Evolutionary conservation across 2,888 invertebrate species (phyloP), one percentile per base, ranked within the genome.

Genomic region (Monoplex corrugatus): DNA sequence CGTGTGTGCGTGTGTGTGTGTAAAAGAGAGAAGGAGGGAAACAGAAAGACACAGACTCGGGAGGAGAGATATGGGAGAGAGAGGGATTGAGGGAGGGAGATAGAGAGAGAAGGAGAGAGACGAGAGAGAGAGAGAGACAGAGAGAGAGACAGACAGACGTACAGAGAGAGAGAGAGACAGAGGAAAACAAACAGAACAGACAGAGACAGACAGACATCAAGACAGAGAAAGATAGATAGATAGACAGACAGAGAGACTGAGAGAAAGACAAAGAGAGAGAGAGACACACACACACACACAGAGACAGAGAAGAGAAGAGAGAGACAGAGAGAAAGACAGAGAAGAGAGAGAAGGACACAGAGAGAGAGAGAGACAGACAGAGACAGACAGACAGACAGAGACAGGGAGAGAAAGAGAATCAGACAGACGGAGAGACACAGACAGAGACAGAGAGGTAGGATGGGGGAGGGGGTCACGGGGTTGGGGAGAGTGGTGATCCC

Each of bases 251-350:
- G 43, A 84, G 32, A 43, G 44, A 68, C 13, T 38, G 40, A 68
- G 19, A 23, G 19, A 87, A 44, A 87, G 78, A 35, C 13, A 87
- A 32, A 50, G 35, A 80, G 82, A 87, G 82, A 50, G 50, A 80
- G 82, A 80, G 40, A 82, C 5, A 82, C 28, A 87, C 32, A 40
- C 16, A 44, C 28, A 44, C 23, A 44, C 63, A 68, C 40, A 40
- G 43, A 45, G 50, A 5, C 23, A 43, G 13, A 45, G 28, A 32
- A 2, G 45, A 10, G 35, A 3, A n/a, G 23, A 84, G 43, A 84
- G 32, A 43, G 44, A 68, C 13, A 44, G 40, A 68, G 19, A 23
- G 19, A 68, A 3, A 68, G 19, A 68, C 23, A 68, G 19, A 68
- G 19, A 68, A 8, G 68, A 10, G 68, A 10, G 68, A 10, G 68